Evolutionary conservation across 2,888 invertebrate species (phyloP), one percentile per base, ranked within the genome.

Genomic region (Cataglyphis livida): DNA sequence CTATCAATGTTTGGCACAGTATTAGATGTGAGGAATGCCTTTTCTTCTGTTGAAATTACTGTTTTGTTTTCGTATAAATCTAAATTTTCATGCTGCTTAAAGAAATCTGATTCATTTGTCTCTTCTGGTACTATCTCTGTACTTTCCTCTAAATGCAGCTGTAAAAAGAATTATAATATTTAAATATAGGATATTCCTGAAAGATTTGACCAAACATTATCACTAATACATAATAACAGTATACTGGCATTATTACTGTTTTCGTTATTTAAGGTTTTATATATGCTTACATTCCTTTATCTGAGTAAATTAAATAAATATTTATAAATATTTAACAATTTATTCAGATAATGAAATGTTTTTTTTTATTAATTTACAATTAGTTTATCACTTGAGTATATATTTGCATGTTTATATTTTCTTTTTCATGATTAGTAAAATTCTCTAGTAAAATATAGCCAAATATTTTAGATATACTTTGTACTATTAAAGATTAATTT

Each of bases 61-160:
- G 87, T 85, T 78, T 91, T 89, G 15, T 88, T 83, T 59, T 81
- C 83, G 21, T 89, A 75, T 44, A 86, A 41, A 57, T 93, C 92
- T 74, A 94, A 94, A 84, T 94, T 95, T 91, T 96, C 96, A 96
- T 96, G 97, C 95, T 98, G 97, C 83, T 97, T 97, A 95, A 99
- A 99, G 95, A 99, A 99, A 95, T 99, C 99, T 89, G 97, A 96
- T 95, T 98, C 98, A 88, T 96, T 96, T 92, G 97, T 96, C 91
- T 97, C 97, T 91, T 95, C 95, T 51, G 95, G 95, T 61, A 94
- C 94, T 86, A 95, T 95, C 90, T 97, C 97, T 71, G 94, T 94
- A 25, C 96, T 95, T 25, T 96, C 96, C 65, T 97, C 97, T 95
- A 98, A 95, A 95, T 97, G 97, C 85, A 98, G 95, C 98, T 98